phyloP scores from a whole-genome alignment of 2,888 invertebrate species.

The Entomobrya multifasciata region DNA sequence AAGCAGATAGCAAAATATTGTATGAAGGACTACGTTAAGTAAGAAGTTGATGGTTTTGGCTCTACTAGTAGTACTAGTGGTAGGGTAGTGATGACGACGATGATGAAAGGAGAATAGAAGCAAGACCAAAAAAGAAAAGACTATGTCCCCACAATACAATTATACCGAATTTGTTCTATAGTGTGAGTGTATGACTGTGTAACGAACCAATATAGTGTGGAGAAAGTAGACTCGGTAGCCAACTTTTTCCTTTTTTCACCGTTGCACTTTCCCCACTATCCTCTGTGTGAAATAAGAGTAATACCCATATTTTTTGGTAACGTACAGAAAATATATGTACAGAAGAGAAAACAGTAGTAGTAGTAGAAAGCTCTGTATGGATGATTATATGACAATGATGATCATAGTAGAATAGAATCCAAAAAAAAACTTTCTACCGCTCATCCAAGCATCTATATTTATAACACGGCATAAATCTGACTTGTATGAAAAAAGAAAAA shows the following conservation, averaged over 20 bases:
- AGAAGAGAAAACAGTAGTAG: background rate
- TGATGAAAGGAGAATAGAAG: conserved; percentile 12
- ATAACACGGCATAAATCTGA: conserved; percentile 8
- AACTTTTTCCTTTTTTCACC: conserved; percentile 20
- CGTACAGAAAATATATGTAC: background rate
- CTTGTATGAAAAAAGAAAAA: background rate
- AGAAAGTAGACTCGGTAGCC: conserved; percentile 18
- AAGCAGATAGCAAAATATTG: background rate
- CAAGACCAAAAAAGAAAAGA: conserved; percentile 37
- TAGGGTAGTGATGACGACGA: conserved; percentile 32
- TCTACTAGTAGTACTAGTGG: background rate
- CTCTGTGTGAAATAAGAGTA: no score
- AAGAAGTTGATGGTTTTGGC: background rate
- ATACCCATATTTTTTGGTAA: background rate
- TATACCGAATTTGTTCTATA: conserved; percentile 25
- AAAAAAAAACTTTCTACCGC: conserved; percentile 17
- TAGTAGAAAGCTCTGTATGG: conserved; percentile 3
- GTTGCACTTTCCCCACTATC: background rate
- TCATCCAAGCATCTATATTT: conserved; percentile 4
- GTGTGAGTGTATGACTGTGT: background rate
- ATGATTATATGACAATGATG: no score
- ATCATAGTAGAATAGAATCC: conserved; percentile 9
- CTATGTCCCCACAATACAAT: conserved; percentile 43
- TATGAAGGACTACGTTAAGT: background rate
- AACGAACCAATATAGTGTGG: conserved; percentile 16